Evolutionary conservation across 30 jellyfish, hydroid and myxozoan genomes (phyloP), one percentile per base, ranked within the genome.

Genomic region (Sanderia malayensis): DNA sequence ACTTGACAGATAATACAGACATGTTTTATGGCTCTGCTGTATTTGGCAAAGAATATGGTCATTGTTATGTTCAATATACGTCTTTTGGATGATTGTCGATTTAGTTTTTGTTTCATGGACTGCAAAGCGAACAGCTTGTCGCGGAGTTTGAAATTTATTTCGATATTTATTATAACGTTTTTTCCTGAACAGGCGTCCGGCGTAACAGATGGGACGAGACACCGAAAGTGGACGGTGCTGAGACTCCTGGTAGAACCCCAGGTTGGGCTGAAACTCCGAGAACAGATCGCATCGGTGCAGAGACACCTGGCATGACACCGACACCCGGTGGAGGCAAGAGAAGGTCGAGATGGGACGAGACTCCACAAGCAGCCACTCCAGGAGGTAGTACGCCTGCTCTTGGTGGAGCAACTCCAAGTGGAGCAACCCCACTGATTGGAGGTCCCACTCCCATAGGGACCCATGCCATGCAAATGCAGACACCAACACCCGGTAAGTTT

Each of bases 181-280:
- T n/a, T n/a, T n/a, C n/a, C n/a, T n/a, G n/a, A n/a, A 20, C 71
- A 92, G 98, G 98, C 60, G 67, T 90, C 53, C 86, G 98, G 1
- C 82, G 95, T 4, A 92, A 84, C 73, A 67, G 96, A 32, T 92
- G 98, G 98, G 98, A 92, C 68, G 98, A 92, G 64, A 92, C 98
- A 7, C 98, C 98, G 19, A 80, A 82, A 34, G 86, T 68, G 18
- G 96, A 83, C 11, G 89, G 95, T 1, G 74, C 95, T 1, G 98
- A 92, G 58, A 92, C 98, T 20, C 98, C 98, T 3, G 98, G 98
- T 22, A 81, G 98, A 52, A 92, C 98, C 25, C 98, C 98, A 0
- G 98, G 98, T 19, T 92, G 98, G 98, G 98, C 98, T 22, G 99
- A 93, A 55, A 93, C 99, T 4, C 99, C 99, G 22, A 74, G 92